Conservation (phyloP, 2,113 vertebrate genomes). For the Typhlomys cinereus region DNA sequence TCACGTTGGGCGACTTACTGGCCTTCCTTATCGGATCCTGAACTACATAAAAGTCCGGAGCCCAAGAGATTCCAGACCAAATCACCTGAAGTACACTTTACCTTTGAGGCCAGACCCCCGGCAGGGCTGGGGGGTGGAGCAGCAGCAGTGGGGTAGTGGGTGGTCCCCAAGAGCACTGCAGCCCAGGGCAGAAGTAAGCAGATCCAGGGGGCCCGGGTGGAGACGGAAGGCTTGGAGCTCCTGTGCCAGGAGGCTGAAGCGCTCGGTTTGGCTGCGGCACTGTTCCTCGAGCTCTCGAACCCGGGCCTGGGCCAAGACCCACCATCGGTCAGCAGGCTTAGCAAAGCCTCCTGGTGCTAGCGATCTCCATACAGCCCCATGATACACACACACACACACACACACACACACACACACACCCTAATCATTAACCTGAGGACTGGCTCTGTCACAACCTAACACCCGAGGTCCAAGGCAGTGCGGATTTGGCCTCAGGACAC, state of each 20-base stretch:
- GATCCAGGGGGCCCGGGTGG: slow-evolving; percentile 92
- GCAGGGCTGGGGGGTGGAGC: slow-evolving; percentile 70
- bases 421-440: background rate
- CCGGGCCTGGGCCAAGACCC: slow-evolving; percentile 87
- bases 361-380: background rate
- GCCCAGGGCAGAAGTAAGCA: slow-evolving; percentile 87
- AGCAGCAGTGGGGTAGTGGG: slow-evolving; percentile 77
- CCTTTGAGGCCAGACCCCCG: slow-evolving; percentile 68
- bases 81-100: background rate
- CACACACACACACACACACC: background rate
- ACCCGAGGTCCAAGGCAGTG: background rate
- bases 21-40: background rate
- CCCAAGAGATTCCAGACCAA: background rate
- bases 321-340: background rate
- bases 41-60: background rate
- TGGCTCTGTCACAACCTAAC: background rate
- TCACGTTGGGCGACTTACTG: background rate
- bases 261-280: slow-evolving; percentile 95
- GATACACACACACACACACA: background rate
- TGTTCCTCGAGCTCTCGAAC: slow-evolving; percentile 97
- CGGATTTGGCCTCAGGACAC: background rate
- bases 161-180: slow-evolving; percentile 77
- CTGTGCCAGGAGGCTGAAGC: slow-evolving; percentile 94
- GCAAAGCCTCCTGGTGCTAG: background rate
- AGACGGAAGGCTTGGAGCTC: slow-evolving; percentile 95